Evolutionary conservation across 2,797 vertebrate species (phyloP).

Genomic region (Cirrhinus mrigala): DNA sequence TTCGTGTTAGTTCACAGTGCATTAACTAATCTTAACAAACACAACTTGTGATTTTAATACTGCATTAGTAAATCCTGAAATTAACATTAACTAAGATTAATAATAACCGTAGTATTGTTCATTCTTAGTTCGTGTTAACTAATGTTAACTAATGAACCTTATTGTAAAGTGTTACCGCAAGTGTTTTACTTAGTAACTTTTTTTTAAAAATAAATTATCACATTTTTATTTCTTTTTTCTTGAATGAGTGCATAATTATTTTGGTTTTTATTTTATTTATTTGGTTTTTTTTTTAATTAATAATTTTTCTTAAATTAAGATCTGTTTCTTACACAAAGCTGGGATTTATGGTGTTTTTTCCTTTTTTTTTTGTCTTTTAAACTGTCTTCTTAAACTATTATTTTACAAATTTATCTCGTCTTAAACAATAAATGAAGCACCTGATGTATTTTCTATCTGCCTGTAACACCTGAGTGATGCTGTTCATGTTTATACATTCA

Average conservation of each 20-base stretch:
- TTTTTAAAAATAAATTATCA: background rate
- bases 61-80: too few relatives aligned
- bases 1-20: too few relatives aligned
- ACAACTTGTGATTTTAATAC: too few relatives aligned
- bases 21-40: too few relatives aligned
- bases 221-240: background rate
- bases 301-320: too few relatives aligned
- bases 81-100: too few relatives aligned
- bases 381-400: background rate
- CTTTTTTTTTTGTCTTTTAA: background rate
- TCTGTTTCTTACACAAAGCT: too few relatives aligned
- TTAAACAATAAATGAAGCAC: background rate
- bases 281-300: background rate
- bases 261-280: background rate
- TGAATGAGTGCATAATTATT: background rate
- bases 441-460: background rate
- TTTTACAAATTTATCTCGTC: background rate
- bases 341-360: background rate
- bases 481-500: conserved; percentile 19
- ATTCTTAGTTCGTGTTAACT: too few relatives aligned
- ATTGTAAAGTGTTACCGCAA: too few relatives aligned
- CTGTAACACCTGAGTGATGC: background rate
- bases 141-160: too few relatives aligned
- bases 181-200: background rate
- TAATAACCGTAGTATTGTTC: too few relatives aligned